Percentiles rank a stretch among this genome's conserved stretches.
phyloP scores from a whole-genome alignment of 2,797 vertebrate species.

The Rhadinocentrus ornatus region DNA sequence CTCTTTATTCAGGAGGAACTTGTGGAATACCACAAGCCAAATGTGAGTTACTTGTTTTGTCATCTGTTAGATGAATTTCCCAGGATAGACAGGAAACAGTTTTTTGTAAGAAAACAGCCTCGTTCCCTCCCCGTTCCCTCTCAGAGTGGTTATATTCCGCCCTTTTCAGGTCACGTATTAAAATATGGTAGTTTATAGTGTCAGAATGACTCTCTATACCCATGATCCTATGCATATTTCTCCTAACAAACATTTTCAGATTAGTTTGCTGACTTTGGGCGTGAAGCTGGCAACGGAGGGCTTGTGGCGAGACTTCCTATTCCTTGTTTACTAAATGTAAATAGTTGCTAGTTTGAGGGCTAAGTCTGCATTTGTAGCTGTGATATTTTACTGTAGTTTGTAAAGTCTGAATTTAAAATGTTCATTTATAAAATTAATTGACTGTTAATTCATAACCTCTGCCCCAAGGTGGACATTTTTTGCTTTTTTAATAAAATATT shows the following conservation, averaged over 20 bases:
- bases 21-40: conserved; percentile 7
- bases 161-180: conserved; percentile 7
- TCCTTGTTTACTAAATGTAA: conserved; percentile 5
- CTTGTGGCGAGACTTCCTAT: conserved; percentile 10
- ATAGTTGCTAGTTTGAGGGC: conserved; percentile 11
- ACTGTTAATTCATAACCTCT: too few relatives aligned
- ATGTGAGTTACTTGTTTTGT: conserved; percentile 9
- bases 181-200: neutral
- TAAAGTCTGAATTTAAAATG: too few relatives aligned
- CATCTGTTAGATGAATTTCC: conserved; percentile 9
- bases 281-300: neutral
- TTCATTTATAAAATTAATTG: too few relatives aligned
- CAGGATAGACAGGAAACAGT: neutral
- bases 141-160: neutral
- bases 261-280: neutral
- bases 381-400: too few relatives aligned
- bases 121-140: neutral
- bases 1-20: conserved; percentile 2
- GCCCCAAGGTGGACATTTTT: too few relatives aligned
- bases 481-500: too few relatives aligned
- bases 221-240: conserved; percentile 25
- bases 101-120: neutral
- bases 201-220: neutral
- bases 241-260: neutral
- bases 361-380: neutral